Evolutionary conservation across 2,888 invertebrate species (phyloP).

Genomic region (Drosophila diplacantha): DNA sequence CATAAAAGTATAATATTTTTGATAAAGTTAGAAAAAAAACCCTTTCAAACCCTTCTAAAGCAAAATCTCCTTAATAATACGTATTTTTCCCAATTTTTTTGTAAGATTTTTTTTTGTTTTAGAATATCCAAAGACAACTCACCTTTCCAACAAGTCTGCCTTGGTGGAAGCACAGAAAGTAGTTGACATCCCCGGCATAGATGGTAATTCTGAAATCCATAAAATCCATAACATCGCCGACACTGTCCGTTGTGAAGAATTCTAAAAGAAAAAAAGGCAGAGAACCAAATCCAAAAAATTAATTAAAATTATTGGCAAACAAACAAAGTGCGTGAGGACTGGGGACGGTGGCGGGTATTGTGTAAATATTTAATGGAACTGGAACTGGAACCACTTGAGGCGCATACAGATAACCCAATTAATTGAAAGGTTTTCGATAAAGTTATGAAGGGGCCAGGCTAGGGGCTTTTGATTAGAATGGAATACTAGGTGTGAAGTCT

Average conservation of each 20-base stretch:
- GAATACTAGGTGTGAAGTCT: constrained; percentile 14
- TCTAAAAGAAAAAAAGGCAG: constrained; percentile 55
- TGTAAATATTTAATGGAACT: constrained; percentile 50
- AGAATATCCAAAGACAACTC: constrained; percentile 34
- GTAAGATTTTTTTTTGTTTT: too few species aligned
- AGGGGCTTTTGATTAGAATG: constrained; percentile 51
- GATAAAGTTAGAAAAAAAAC: not conserved
- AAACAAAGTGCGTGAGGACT: constrained; percentile 6
- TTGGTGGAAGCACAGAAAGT: constrained; percentile 74
- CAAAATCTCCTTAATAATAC: not conserved
- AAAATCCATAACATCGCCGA: constrained; percentile 73
- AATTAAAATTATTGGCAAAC: constrained; percentile 63
- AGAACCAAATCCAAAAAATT: constrained; percentile 47
- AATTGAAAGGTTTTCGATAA: constrained; percentile 70
- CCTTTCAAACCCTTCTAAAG: not conserved
- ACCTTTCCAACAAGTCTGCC: constrained; percentile 76
- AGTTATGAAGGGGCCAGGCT: constrained; percentile 54
- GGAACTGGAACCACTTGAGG: constrained; percentile 45
- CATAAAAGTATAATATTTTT: not conserved
- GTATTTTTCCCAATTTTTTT: too few species aligned
- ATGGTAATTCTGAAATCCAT: constrained; percentile 75
- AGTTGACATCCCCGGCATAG: constrained; percentile 73
- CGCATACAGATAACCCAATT: constrained; percentile 66
- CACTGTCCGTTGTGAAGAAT: constrained; percentile 74
- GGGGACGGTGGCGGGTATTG: constrained; percentile 18